A percentile compares a stretch with the other conserved stretches of the same genome.
phyloP scores from a whole-genome alignment of 1,140 invertebrate species.

The Pseudomyrmex sp. region DNA sequence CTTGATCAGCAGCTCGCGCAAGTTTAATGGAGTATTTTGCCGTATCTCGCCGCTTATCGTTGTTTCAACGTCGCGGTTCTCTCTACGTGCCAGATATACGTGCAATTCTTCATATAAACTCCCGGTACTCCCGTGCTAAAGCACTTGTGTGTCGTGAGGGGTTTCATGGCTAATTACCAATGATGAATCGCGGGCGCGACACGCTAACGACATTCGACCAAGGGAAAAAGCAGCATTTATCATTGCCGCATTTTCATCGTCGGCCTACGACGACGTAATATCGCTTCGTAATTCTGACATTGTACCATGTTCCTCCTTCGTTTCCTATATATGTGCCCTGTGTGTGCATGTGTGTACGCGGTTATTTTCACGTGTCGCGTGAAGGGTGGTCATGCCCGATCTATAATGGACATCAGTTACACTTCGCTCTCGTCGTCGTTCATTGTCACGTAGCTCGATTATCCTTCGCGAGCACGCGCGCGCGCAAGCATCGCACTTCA shows the following conservation, averaged over 20 bases:
- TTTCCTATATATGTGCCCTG: not conserved
- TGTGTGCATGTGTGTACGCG: too few species aligned
- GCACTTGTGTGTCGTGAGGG: conserved; percentile 13
- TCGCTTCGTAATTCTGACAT: conserved; percentile 47
- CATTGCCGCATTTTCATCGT: conserved; percentile 64
- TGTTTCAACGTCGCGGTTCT: not conserved
- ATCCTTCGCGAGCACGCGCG: not conserved
- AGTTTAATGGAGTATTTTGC: conserved; percentile 21
- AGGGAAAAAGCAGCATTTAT: conserved; percentile 67
- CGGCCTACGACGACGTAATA: conserved; percentile 21
- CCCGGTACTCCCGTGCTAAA: not conserved
- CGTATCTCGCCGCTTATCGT: conserved; percentile 1
- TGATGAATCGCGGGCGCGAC: conserved; percentile 62
- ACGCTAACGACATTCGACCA: conserved; percentile 46
- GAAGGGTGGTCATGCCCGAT: not conserved
- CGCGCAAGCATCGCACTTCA: not conserved
- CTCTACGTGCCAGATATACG: not conserved
- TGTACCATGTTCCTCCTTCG: conserved; percentile 11
- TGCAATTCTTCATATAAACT: conserved; percentile 42
- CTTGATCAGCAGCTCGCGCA: conserved; percentile 13
- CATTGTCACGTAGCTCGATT: not conserved
- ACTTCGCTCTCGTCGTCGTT: not conserved
- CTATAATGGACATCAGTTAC: conserved; percentile 18
- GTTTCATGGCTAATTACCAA: conserved; percentile 69
- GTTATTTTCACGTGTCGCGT: not conserved